These are phyloP conservation scores for Abrostola triplasia DNA, from an alignment of 2,888 invertebrate genomes.

Conservation along the genomic window DNA sequence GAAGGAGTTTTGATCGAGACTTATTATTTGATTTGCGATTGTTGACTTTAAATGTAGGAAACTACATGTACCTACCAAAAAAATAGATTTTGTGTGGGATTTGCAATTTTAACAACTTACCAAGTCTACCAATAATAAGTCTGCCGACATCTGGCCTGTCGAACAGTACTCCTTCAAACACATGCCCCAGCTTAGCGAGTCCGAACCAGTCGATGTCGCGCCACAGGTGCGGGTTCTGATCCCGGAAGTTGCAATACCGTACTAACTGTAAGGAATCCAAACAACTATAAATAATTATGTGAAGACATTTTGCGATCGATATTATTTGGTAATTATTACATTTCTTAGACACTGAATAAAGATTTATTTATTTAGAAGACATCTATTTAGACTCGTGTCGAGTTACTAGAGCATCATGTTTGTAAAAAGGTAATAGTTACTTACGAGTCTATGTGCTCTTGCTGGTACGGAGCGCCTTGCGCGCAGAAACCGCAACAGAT, in stretches of 20 bases:
- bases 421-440: not conserved
- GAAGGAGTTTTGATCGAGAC: no score
- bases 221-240: slow-evolving; percentile 91
- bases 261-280: slow-evolving; percentile 87
- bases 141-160: slow-evolving; percentile 88
- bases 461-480: slow-evolving; percentile 91
- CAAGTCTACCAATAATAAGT: slow-evolving; percentile 91
- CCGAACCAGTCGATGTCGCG: slow-evolving; percentile 90
- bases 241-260: slow-evolving; percentile 92
- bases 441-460: slow-evolving; percentile 91
- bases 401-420: not conserved
- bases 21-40: no score
- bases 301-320: no score
- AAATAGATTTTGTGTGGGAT: not conserved
- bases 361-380: not conserved
- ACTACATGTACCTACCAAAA: no score
- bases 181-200: slow-evolving; percentile 89
- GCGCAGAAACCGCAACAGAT: slow-evolving; percentile 91
- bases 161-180: slow-evolving; percentile 89
- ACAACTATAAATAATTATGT: not conserved
- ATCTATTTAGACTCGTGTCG: slow-evolving; percentile 5
- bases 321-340: no score
- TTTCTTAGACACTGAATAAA: no score
- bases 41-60: no score
- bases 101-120: slow-evolving; percentile 67